Base-by-base conservation (phyloP, 2,888 invertebrate genomes). In the Sarcophaga rosellei region DNA sequence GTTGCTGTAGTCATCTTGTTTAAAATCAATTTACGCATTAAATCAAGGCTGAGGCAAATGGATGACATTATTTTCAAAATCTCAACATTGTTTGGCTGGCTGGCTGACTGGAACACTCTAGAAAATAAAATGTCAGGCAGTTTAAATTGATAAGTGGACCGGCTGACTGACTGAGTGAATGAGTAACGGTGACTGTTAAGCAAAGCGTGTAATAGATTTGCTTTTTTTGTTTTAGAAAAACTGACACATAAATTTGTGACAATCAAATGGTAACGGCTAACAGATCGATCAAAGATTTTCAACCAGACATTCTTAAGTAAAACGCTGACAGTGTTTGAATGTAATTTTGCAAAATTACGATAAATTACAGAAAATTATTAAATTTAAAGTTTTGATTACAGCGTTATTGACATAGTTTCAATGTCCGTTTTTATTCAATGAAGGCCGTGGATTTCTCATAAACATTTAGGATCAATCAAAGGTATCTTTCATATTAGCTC, bases 11-110 rank as follows among this genome's bases (percentile, higher is more conserved):
- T 65, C 65, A 79, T 66, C 82, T 77, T 77, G 82, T 82, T 82
- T 82, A 82, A 84, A 84, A 84, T 80, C 84, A 84, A 84, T 84
- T 84, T 84, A 84, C 79, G 84, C 79, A 65, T 84, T 84, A 84
- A 84, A 84, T 84, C 84, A 84, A 84, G 82, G 74, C 79, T 77
- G 59, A 17, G 77, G 77, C 81, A 72, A 72, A 84, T 76, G 74
- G 81, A 85, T 81, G 81, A 81, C 85, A 85, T 85, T 79, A 79
- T 81, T 81, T 81, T 73, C 77, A 53, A 45, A 73, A 73, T 68
- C 76, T 76, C 59, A 77, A 21, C 63, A 74, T 59, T 74, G 74
- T 35, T 66, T 66, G 35, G 35, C 25, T 66, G 66, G 25, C 44
- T 17, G 12, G 15, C 8, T 15, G 65, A 65, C 44, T 35, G 78